These are phyloP conservation scores for Chrysina gloriosa DNA, from an alignment of 2,888 invertebrate genomes.

Conservation along the genomic window DNA sequence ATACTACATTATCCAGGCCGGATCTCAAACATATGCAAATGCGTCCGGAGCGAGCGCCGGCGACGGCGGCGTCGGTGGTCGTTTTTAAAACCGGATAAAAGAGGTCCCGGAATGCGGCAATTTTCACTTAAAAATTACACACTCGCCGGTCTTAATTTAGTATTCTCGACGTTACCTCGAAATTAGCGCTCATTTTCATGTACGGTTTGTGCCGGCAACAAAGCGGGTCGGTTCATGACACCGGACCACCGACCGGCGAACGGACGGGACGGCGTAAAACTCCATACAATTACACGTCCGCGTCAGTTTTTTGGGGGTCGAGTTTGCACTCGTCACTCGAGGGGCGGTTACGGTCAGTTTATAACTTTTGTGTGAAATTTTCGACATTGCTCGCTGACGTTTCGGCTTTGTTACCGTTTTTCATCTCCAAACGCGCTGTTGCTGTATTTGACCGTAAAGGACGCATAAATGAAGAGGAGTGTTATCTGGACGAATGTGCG, in stretches of 20 bases:
- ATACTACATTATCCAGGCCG: constrained; percentile 35
- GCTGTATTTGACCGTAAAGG: too few species aligned
- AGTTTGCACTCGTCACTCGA: neutral
- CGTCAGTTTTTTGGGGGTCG: constrained; percentile 12
- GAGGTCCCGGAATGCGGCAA: constrained; percentile 19
- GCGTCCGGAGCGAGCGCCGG: constrained; percentile 23
- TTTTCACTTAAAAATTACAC: constrained; percentile 18
- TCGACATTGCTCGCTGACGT: constrained; percentile 2
- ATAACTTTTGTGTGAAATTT: constrained; percentile 6
- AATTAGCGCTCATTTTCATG: constrained; percentile 46
- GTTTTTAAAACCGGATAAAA: constrained; percentile 40
- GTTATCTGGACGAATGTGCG: too few species aligned
- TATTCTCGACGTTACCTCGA: constrained; percentile 43
- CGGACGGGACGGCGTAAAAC: too few species aligned
- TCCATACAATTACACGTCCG: constrained; percentile 1
- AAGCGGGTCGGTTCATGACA: constrained; percentile 41
- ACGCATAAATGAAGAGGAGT: too few species aligned
- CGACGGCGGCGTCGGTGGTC: neutral
- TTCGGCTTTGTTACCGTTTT: too few species aligned
- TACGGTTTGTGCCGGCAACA: constrained; percentile 43
- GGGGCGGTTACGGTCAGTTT: constrained; percentile 4
- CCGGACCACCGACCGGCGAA: neutral
- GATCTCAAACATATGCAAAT: constrained; percentile 33
- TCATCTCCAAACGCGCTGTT: too few species aligned
- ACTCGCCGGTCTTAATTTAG: constrained; percentile 14